Evolutionary conservation across 2,113 vertebrate species (phyloP).

Genomic region (Cyprinodon variegatus): DNA sequence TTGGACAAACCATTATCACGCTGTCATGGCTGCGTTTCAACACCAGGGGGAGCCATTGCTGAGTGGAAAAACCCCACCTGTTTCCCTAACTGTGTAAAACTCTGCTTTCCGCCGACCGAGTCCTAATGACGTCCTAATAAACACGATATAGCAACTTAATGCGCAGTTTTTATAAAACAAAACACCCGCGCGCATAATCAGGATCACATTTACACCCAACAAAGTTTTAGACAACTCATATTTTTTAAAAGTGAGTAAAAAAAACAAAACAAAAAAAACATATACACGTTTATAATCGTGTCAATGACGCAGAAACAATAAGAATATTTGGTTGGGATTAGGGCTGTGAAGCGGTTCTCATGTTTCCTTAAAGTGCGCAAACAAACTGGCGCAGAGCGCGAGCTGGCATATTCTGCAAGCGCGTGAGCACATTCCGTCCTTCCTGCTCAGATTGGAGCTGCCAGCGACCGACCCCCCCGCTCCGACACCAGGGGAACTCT

Average conservation of each 20-base stretch:
- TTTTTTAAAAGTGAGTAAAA: background rate
- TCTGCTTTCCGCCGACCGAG: background rate
- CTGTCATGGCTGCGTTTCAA: constrained; percentile 24
- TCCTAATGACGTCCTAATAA: background rate
- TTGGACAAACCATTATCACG: constrained; percentile 30
- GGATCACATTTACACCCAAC: background rate
- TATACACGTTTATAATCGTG: no score
- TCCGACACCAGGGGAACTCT: constrained; percentile 30
- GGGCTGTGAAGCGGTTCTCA: background rate
- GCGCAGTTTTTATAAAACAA: no score
- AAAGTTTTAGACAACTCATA: background rate
- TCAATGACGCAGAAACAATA: no score
- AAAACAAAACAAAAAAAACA: background rate
- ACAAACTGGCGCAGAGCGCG: background rate
- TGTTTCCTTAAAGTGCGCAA: background rate
- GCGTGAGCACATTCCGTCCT: constrained; percentile 76
- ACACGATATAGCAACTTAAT: background rate
- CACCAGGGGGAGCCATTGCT: constrained; percentile 53
- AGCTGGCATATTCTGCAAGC: constrained; percentile 40
- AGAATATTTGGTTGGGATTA: no score
- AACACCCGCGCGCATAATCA: background rate
- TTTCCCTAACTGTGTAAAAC: background rate
- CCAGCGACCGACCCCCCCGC: constrained; percentile 42
- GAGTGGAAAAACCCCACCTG: constrained; percentile 7
- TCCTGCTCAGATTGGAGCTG: constrained; percentile 68